Evolutionary conservation across 2,797 vertebrate species (phyloP).

Genomic region (Micromesistius poutassou): DNA sequence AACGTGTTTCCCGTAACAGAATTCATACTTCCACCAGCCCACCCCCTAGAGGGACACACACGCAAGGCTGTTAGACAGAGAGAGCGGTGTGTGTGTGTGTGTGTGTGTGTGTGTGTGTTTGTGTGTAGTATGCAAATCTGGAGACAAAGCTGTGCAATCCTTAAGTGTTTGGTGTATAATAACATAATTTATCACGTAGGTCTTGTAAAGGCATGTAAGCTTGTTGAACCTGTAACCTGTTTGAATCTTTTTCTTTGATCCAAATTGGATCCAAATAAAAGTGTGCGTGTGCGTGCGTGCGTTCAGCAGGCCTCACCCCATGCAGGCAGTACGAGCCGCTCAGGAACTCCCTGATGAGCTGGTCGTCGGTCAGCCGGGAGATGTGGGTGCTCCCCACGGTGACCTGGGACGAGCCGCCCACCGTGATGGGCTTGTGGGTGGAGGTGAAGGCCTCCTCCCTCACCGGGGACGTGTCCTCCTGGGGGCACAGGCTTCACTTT

Average conservation of each 20-base stretch:
- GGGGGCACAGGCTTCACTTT: slow-evolving; percentile 15
- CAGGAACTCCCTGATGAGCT: slow-evolving; percentile 96
- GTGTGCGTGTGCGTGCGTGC: not conserved
- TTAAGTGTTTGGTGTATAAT: too few relatives aligned
- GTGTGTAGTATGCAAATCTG: too few relatives aligned
- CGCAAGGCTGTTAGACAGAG: not conserved
- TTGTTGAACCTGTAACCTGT: too few relatives aligned
- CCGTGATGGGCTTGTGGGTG: slow-evolving; percentile 87
- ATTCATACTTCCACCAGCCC: slow-evolving; percentile 99
- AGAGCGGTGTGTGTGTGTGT: not conserved
- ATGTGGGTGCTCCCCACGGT: slow-evolving; percentile 95
- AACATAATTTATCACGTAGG: too few relatives aligned
- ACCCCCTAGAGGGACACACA: slow-evolving; percentile 79
- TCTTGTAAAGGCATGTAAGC: too few relatives aligned
- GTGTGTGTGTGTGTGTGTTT: too few relatives aligned
- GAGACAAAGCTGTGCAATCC: too few relatives aligned
- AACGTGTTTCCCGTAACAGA: slow-evolving; percentile 95
- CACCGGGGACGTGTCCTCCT: slow-evolving; percentile 80
- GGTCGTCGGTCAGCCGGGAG: slow-evolving; percentile 92
- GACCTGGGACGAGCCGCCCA: slow-evolving; percentile 84
- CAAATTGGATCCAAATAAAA: too few relatives aligned
- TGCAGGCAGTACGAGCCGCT: slow-evolving; percentile 97
- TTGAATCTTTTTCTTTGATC: too few relatives aligned
- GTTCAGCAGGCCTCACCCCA: slow-evolving; percentile 78
- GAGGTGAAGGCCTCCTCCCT: slow-evolving; percentile 89